phyloP scores from a whole-genome alignment of 2,797 vertebrate species.

The Micromesistius poutassou region DNA sequence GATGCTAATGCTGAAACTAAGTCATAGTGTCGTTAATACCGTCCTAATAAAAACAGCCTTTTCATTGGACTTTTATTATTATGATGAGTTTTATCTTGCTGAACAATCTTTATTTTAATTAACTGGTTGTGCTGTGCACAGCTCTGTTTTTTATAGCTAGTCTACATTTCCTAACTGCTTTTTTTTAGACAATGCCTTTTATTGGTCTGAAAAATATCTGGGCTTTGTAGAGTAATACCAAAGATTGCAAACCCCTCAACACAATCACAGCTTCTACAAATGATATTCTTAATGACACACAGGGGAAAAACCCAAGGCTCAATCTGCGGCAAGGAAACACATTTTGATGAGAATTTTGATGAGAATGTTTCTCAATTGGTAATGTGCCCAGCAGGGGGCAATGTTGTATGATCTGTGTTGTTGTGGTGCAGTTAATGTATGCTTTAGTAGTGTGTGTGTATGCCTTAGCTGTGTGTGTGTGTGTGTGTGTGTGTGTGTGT shows the following conservation, averaged over 20 bases:
- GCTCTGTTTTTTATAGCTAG: neutral
- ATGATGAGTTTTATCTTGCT: neutral
- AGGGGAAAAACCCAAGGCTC: neutral
- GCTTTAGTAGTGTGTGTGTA: neutral
- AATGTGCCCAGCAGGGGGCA: neutral
- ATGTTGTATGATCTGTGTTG: neutral
- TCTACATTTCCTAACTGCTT: neutral
- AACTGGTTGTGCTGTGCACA: neutral
- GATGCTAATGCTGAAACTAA: neutral
- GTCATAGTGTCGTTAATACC: neutral
- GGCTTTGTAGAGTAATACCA: neutral
- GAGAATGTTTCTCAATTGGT: neutral
- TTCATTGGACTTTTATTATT: neutral
- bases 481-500: conserved; percentile 8
- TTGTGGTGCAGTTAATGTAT: neutral
- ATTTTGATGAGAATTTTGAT: neutral
- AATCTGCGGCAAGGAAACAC: neutral
- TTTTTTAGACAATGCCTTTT: neutral
- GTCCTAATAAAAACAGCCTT: conserved; percentile 36
- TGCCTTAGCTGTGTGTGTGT: conserved; percentile 3
- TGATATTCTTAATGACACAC: neutral
- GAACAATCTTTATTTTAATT: neutral
- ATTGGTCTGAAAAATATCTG: neutral
- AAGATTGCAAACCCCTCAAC: neutral
- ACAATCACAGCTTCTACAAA: neutral